phyloP scores from a whole-genome alignment of 1,140 invertebrate genomes.

The Muscidifurax raptorellus region DNA sequence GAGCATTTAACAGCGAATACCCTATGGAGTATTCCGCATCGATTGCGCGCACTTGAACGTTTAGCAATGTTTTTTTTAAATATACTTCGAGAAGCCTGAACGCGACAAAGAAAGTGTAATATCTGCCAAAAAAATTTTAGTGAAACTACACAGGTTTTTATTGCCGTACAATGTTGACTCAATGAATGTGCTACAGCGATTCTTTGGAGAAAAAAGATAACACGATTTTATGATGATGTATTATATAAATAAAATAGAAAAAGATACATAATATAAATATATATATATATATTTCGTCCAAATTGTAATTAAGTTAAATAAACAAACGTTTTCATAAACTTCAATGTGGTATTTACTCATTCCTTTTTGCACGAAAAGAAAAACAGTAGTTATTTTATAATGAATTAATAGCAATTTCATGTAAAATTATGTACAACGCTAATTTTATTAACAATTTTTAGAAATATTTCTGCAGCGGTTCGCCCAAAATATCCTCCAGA shows the following conservation, averaged over 20 bases:
- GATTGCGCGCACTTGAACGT: slow-evolving; percentile 3
- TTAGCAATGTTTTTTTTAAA: slow-evolving; percentile 15
- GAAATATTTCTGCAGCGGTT: slow-evolving; percentile 90
- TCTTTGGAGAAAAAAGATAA: slow-evolving; percentile 41
- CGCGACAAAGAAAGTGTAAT: slow-evolving; percentile 3
- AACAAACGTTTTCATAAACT: slow-evolving; percentile 65
- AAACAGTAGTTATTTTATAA: neutral
- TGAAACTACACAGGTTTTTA: neutral
- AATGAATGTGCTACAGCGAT: slow-evolving; percentile 51
- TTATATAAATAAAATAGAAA: slow-evolving; percentile 61
- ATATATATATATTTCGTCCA: slow-evolving; percentile 67
- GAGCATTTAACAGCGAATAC: slow-evolving; percentile 40
- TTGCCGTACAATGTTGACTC: slow-evolving; percentile 14
- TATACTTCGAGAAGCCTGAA: neutral
- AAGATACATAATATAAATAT: slow-evolving; percentile 54
- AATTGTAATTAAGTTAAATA: slow-evolving; percentile 67
- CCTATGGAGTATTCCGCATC: slow-evolving; percentile 48
- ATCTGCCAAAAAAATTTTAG: slow-evolving; percentile 9
- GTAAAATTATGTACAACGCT: slow-evolving; percentile 44
- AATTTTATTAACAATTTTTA: slow-evolving; percentile 66
- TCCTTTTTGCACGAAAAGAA: neutral
- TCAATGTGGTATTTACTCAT: slow-evolving; percentile 21
- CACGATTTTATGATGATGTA: slow-evolving; percentile 60
- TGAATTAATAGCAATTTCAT: neutral
- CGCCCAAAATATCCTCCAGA: slow-evolving; percentile 87